phyloP scores from a whole-genome alignment of 2,888 invertebrate genomes.

The Silvanus unidentatus region DNA sequence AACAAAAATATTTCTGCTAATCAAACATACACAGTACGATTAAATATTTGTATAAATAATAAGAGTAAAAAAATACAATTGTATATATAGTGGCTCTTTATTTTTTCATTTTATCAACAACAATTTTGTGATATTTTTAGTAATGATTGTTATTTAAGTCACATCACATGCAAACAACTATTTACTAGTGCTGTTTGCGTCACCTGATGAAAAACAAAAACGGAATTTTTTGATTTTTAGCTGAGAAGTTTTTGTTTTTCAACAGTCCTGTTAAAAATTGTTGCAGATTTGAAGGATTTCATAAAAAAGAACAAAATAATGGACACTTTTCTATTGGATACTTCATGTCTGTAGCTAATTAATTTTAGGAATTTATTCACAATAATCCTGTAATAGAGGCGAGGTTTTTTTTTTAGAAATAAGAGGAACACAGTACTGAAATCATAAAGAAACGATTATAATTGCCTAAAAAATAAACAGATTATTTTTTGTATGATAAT shows the following conservation, averaged over 20 bases:
- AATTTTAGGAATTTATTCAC: constrained; percentile 46
- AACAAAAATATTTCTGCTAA: constrained; percentile 13
- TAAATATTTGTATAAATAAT: constrained; percentile 30
- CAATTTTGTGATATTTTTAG: constrained; percentile 55
- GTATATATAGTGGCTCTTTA: constrained; percentile 48
- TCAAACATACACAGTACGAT: constrained; percentile 16
- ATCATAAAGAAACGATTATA: not conserved
- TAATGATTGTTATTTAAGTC: constrained; percentile 54
- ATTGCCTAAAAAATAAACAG: constrained; percentile 36
- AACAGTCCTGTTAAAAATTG: constrained; percentile 28
- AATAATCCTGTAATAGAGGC: constrained; percentile 46
- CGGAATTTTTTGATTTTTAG: constrained; percentile 11
- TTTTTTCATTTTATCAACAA: constrained; percentile 51
- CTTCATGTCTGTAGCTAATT: constrained; percentile 16
- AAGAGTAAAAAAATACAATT: constrained; percentile 24
- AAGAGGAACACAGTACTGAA: constrained; percentile 36
- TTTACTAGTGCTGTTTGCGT: constrained; percentile 31
- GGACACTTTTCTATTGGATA: constrained; percentile 1
- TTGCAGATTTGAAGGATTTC: constrained; percentile 12
- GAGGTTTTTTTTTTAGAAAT: constrained; percentile 45
- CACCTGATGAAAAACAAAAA: constrained; percentile 32
- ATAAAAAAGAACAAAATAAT: not conserved
- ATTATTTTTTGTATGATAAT: constrained; percentile 47
- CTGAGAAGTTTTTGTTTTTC: constrained; percentile 22
- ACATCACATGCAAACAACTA: constrained; percentile 47